Evolutionary conservation across 2,888 invertebrate species (phyloP).

Genomic region (Caenorhabditis becei): DNA sequence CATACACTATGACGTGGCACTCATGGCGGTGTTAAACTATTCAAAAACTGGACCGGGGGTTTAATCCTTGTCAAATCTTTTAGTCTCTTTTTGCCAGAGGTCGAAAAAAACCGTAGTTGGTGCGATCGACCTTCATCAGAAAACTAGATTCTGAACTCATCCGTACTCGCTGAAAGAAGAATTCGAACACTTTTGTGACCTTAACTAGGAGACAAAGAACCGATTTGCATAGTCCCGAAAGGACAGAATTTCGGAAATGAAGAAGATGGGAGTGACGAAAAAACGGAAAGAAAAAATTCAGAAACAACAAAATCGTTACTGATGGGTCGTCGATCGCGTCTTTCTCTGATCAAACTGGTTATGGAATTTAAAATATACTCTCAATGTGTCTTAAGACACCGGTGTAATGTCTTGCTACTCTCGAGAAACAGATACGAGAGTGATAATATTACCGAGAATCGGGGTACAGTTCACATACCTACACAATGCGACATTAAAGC

Average conservation of each 20-base stretch:
- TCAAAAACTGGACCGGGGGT: neutral
- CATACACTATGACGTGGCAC: constrained; percentile 2
- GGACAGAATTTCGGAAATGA: neutral
- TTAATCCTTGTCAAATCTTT: constrained; percentile 2
- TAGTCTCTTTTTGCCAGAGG: neutral
- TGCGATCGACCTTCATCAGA: constrained; percentile 1
- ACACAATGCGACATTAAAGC: constrained; percentile 31
- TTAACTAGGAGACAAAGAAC: neutral
- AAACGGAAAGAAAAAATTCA: neutral
- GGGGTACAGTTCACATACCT: constrained; percentile 37
- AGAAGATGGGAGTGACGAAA: neutral
- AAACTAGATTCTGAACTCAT: neutral
- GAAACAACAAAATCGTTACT: constrained; percentile 32
- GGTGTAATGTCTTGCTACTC: constrained; percentile 44
- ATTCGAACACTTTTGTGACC: neutral
- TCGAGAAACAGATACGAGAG: constrained; percentile 29
- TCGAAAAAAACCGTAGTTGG: neutral
- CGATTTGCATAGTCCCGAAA: neutral
- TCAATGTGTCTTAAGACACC: constrained; percentile 31
- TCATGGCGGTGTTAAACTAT: neutral
- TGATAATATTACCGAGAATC: constrained; percentile 20
- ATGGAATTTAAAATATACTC: constrained; percentile 51
- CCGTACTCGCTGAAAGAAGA: neutral
- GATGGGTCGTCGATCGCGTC: constrained; percentile 6
- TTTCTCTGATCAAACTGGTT: constrained; percentile 49